These are phyloP conservation scores for Eueides isabella DNA, from an alignment of 1,140 invertebrate genomes.

Conservation along the genomic window DNA sequence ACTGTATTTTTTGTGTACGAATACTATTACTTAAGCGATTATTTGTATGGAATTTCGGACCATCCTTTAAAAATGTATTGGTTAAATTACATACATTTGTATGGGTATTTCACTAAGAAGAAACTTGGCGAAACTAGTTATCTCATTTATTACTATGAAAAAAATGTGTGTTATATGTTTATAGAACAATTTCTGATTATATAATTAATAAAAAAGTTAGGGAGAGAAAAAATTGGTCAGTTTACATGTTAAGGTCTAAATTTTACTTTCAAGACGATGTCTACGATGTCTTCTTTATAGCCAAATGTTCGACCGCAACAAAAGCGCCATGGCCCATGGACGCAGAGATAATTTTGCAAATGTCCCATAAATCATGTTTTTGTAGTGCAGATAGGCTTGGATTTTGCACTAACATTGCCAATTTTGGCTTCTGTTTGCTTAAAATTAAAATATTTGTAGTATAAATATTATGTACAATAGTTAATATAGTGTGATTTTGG, in stretches of 20 bases:
- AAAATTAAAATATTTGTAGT: not conserved
- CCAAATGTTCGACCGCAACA: not conserved
- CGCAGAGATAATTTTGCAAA: conserved; percentile 7
- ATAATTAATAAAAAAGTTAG: too few species aligned
- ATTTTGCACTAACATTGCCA: not conserved
- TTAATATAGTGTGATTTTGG: too few species aligned
- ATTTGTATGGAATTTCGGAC: not conserved
- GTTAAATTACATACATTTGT: too few species aligned
- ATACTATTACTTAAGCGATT: not conserved
- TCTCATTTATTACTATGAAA: too few species aligned
- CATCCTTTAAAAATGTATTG: not conserved
- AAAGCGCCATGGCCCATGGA: not conserved
- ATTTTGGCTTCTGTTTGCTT: not conserved
- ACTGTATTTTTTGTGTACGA: not conserved
- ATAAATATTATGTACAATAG: not conserved
- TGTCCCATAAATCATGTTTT: conserved; percentile 6
- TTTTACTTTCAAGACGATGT: not conserved
- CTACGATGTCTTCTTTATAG: not conserved
- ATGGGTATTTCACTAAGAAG: too few species aligned
- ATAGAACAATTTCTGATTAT: too few species aligned
- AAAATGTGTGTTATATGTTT: too few species aligned
- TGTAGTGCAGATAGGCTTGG: not conserved
- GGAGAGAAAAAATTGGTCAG: not conserved
- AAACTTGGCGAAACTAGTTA: too few species aligned
- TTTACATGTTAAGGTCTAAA: not conserved